A percentile compares a stretch with the other conserved stretches of the same genome.
Conservation (phyloP, 2,113 vertebrate genomes). For the Dasyurus viverrinus region DNA sequence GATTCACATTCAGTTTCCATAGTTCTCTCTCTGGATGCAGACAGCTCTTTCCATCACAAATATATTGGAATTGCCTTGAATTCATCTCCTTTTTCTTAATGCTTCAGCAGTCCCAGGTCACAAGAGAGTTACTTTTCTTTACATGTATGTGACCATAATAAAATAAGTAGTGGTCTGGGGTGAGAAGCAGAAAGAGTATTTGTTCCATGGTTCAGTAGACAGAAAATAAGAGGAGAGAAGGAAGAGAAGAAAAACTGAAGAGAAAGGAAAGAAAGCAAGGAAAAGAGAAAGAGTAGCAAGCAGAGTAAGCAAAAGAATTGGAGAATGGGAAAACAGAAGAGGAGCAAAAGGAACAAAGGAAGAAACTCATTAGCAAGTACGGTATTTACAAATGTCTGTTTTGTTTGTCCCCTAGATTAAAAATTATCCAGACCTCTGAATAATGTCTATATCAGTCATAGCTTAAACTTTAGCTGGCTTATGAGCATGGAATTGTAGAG, state of each 20-base stretch:
- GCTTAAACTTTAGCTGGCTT: slow-evolving; percentile 1
- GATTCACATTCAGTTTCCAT: too few species aligned
- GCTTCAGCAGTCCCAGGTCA: background rate
- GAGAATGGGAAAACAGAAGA: background rate
- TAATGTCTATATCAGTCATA: slow-evolving; percentile 16
- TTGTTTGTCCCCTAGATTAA: slow-evolving; percentile 38
- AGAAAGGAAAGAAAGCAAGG: background rate
- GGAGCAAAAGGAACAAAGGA: background rate
- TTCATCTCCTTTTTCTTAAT: background rate
- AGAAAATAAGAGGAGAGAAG: background rate
- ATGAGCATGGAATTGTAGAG: background rate
- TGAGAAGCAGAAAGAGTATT: background rate
- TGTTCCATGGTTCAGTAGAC: background rate
- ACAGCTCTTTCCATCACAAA: too few species aligned
- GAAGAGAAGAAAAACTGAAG: background rate
- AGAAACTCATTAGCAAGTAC: background rate
- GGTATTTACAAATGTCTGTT: slow-evolving; percentile 27
- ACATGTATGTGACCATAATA: background rate
- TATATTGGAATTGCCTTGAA: too few species aligned
- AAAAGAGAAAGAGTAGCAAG: background rate
- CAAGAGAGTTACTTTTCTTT: background rate
- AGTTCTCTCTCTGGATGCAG: too few species aligned
- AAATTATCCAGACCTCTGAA: slow-evolving; percentile 22
- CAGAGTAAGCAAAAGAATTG: background rate
- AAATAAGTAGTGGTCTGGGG: background rate